Conservation (phyloP, 2,797 vertebrate species). For the Furcifer pardalis region DNA sequence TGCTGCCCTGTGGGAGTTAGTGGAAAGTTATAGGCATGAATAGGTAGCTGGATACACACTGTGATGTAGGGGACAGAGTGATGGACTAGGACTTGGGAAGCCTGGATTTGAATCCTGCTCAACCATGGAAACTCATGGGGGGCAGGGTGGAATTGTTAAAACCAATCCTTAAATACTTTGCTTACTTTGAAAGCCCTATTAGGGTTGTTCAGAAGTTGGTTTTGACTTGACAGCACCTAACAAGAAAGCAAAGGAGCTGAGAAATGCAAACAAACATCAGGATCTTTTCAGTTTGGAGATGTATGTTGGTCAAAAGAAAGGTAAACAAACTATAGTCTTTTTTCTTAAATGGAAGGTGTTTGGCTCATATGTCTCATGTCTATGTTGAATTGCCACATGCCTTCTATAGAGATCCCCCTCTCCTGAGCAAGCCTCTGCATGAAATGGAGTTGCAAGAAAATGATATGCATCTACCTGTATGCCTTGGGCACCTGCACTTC, state of each 20-base stretch:
- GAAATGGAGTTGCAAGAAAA: conserved; percentile 18
- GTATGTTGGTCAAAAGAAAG: not conserved
- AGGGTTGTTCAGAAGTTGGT: too few relatives aligned
- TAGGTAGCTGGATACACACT: not conserved
- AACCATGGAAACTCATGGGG: too few relatives aligned
- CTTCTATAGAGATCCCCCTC: not conserved
- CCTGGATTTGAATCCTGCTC: too few relatives aligned
- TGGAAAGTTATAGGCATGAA: not conserved
- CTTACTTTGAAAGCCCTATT: too few relatives aligned
- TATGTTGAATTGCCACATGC: not conserved
- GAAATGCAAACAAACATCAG: not conserved
- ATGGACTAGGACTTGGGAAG: too few relatives aligned
- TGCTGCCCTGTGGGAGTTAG: not conserved
- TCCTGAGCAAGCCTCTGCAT: conserved; percentile 14
- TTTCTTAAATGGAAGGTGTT: not conserved
- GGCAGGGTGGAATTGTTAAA: too few relatives aligned
- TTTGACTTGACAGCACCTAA: too few relatives aligned
- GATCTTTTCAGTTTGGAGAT: not conserved
- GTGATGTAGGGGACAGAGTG: too few relatives aligned
- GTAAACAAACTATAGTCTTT: not conserved
- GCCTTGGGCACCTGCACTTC: conserved; percentile 23
- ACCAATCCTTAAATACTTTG: too few relatives aligned
- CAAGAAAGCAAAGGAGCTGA: too few relatives aligned
- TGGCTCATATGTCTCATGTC: not conserved
- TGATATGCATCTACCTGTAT: not conserved